Evolutionary conservation across 1,140 invertebrate species (phyloP).

Genomic region (Octopus sinensis): DNA sequence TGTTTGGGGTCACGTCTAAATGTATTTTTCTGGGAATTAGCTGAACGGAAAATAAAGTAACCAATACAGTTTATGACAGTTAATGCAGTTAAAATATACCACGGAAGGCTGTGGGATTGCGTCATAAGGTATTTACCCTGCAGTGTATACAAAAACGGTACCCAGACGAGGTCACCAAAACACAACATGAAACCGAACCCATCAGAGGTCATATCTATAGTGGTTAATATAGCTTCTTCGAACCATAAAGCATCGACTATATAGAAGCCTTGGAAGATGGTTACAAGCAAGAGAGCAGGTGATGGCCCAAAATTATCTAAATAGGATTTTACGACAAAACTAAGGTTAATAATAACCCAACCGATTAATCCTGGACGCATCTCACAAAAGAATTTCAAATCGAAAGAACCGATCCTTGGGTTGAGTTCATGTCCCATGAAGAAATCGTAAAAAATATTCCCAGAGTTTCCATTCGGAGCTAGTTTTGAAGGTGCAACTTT

Average conservation of each 20-base stretch:
- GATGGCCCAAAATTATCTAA: conserved; percentile 49
- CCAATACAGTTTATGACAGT: conserved; percentile 61
- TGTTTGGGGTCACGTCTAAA: conserved; percentile 72
- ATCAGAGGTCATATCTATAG: conserved; percentile 70
- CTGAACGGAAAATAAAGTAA: conserved; percentile 66
- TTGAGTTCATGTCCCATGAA: conserved; percentile 77
- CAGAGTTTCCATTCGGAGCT: conserved; percentile 68
- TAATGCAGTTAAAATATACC: conserved; percentile 58
- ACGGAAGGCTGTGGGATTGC: conserved; percentile 48
- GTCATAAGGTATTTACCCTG: conserved; percentile 52
- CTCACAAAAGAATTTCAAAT: conserved; percentile 70
- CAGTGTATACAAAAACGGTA: conserved; percentile 65
- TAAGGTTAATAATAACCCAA: conserved; percentile 59
- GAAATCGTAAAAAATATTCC: conserved; percentile 71
- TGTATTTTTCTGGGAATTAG: conserved; percentile 71
- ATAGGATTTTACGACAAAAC: conserved; percentile 57
- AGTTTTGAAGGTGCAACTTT: conserved; percentile 61
- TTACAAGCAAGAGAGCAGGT: conserved; percentile 58
- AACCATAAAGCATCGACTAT: conserved; percentile 66
- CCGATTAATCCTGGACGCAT: conserved; percentile 59
- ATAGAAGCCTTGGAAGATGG: conserved; percentile 65
- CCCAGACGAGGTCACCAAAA: conserved; percentile 64
- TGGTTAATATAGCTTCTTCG: conserved; percentile 63
- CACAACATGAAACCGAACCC: conserved; percentile 69
- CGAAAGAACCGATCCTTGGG: conserved; percentile 68